These are phyloP conservation scores for Tethea ocularis DNA, from an alignment of 2,888 invertebrate species.

Conservation along the genomic window DNA sequence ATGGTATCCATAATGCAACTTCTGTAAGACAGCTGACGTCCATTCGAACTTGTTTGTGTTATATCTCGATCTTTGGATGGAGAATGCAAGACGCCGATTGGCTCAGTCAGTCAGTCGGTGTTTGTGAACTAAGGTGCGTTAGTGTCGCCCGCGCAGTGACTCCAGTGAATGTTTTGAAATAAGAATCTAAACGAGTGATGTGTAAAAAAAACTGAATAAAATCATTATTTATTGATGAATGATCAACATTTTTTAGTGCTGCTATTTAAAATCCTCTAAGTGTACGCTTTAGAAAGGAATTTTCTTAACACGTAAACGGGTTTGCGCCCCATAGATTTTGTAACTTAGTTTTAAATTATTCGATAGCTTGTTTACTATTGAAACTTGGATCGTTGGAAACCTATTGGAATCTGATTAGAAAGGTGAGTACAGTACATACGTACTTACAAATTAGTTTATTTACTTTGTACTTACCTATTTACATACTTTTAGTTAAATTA, in stretches of 20 bases:
- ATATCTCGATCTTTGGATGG: slow-evolving; percentile 58
- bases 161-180: slow-evolving; percentile 42
- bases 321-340: slow-evolving; percentile 47
- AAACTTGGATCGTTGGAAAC: slow-evolving; percentile 26
- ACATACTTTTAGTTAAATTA: too few species aligned
- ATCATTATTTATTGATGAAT: background rate
- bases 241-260: background rate
- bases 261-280: background rate
- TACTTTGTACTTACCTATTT: background rate
- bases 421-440: slow-evolving; percentile 42
- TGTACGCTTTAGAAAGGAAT: slow-evolving; percentile 35
- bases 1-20: slow-evolving; percentile 38
- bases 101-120: slow-evolving; percentile 54
- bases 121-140: slow-evolving; percentile 41
- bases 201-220: slow-evolving; percentile 24
- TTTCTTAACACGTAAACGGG: slow-evolving; percentile 48
- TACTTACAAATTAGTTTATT: background rate
- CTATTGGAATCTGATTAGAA: slow-evolving; percentile 52
- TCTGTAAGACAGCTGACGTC: slow-evolving; percentile 48
- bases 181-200: slow-evolving; percentile 26
- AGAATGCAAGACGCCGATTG: slow-evolving; percentile 69
- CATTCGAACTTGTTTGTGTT: slow-evolving; percentile 61
- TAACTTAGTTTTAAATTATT: slow-evolving; percentile 46
- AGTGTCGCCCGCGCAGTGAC: slow-evolving; percentile 50
- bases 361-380: slow-evolving; percentile 32